Conservation (phyloP, 2,113 vertebrate genomes). For the Carassius carassius region DNA sequence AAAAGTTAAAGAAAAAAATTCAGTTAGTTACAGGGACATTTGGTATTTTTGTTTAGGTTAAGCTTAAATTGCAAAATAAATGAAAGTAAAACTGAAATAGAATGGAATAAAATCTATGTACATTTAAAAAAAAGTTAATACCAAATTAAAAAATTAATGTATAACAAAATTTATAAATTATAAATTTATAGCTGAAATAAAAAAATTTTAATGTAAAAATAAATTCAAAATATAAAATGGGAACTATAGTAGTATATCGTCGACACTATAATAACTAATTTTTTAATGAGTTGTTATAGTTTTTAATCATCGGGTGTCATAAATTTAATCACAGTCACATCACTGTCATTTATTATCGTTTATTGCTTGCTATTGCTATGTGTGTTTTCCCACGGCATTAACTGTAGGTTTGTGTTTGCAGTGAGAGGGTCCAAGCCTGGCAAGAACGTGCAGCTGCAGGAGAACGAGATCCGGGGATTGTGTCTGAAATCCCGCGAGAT, state of each 20-base stretch:
- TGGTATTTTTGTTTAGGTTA: no score
- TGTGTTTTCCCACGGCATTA: background rate
- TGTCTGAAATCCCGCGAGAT: constrained; percentile 86
- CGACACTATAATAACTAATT: background rate
- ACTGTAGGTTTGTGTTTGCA: constrained; percentile 52
- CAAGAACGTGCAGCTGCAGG: constrained; percentile 88
- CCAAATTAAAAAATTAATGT: no score
- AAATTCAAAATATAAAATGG: background rate
- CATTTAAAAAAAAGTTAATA: no score
- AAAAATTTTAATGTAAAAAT: no score
- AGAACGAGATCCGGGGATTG: constrained; percentile 87
- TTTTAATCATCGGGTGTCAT: background rate
- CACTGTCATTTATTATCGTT: background rate
- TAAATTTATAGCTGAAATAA: no score
- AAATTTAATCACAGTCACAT: background rate
- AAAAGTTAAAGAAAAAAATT: no score
- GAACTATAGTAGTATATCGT: background rate
- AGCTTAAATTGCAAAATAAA: no score
- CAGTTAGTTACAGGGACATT: no score
- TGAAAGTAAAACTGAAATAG: no score
- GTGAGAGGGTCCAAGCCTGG: constrained; percentile 88
- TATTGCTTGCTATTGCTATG: background rate
- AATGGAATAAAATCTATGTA: no score
- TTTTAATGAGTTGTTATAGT: background rate
- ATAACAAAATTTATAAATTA: background rate